Percentiles rank a stretch among this genome's conserved stretches.
phyloP scores from a whole-genome alignment of 2,888 invertebrate genomes.

The Himalopsyche tibetana region DNA sequence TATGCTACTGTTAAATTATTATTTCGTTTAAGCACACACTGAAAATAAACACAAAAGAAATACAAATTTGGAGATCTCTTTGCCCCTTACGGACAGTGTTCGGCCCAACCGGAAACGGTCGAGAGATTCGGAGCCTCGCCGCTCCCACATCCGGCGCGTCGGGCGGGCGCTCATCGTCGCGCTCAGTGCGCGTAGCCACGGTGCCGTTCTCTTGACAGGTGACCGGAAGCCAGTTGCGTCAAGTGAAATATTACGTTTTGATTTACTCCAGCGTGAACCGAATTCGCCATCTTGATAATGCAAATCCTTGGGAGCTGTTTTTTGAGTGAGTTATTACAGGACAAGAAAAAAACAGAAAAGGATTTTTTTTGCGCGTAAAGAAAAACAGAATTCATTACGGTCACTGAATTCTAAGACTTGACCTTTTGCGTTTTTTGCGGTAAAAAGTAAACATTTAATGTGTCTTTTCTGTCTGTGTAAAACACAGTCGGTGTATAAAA shows the following conservation, averaged over 20 bases:
- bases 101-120: background rate
- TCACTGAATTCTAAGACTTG: background rate
- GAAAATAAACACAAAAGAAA: slow-evolving; percentile 6
- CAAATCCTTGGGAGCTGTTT: slow-evolving; percentile 9
- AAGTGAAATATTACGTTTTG: slow-evolving; percentile 31
- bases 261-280: slow-evolving; percentile 10
- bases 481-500: too few relatives aligned
- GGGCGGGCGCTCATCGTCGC: slow-evolving; percentile 16
- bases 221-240: slow-evolving; percentile 34
- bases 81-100: background rate
- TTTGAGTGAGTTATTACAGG: slow-evolving; percentile 28
- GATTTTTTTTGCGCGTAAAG: background rate
- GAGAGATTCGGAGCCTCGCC: slow-evolving; percentile 3
- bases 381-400: slow-evolving; percentile 17
- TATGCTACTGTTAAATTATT: background rate
- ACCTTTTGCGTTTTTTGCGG: background rate
- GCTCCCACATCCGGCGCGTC: slow-evolving; percentile 15
- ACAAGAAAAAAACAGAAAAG: background rate
- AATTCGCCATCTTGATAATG: slow-evolving; percentile 31
- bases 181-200: slow-evolving; percentile 7
- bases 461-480: too few relatives aligned
- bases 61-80: background rate
- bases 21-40: background rate
- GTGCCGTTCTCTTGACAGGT: slow-evolving; percentile 24
- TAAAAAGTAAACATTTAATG: background rate